phyloP scores from a whole-genome alignment of 92 coral and sea anemone species.

The Blastomussa wellsi region DNA sequence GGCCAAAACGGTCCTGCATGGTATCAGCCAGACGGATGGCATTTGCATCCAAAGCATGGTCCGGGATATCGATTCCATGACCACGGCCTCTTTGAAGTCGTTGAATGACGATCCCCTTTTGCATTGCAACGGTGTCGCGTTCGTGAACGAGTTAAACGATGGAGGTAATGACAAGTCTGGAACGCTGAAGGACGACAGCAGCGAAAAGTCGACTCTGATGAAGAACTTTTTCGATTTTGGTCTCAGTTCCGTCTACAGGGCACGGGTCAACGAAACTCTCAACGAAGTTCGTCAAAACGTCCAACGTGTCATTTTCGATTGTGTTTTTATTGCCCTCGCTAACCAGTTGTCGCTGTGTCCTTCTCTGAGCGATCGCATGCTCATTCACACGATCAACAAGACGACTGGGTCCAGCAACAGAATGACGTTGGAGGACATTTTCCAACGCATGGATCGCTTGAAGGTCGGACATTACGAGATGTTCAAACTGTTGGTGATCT shows the following conservation, averaged over 20 bases:
- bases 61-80: conserved; percentile 2
- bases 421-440: neutral
- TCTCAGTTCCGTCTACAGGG: neutral
- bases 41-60: neutral
- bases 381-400: conserved; percentile 4
- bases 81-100: conserved; percentile 18
- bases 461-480: conserved; percentile 17
- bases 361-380: neutral
- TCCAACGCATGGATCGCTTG: conserved; percentile 7
- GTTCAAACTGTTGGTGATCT: neutral
- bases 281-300: conserved; percentile 9
- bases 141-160: conserved; percentile 18
- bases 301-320: conserved; percentile 9
- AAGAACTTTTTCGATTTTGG: conserved; percentile 15
- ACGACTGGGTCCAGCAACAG: neutral
- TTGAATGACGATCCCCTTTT: conserved; percentile 9
- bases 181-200: conserved; percentile 1
- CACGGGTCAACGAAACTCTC: neutral
- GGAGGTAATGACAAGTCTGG: conserved; percentile 15
- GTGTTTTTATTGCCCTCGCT: neutral
- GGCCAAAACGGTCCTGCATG: conserved; percentile 9
- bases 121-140: conserved; percentile 16
- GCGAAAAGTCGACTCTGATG: conserved; percentile 7
- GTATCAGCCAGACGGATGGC: neutral
- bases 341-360: conserved; percentile 7